Conservation (phyloP, 2,888 invertebrate species). For the Meteorus cinctellus region DNA sequence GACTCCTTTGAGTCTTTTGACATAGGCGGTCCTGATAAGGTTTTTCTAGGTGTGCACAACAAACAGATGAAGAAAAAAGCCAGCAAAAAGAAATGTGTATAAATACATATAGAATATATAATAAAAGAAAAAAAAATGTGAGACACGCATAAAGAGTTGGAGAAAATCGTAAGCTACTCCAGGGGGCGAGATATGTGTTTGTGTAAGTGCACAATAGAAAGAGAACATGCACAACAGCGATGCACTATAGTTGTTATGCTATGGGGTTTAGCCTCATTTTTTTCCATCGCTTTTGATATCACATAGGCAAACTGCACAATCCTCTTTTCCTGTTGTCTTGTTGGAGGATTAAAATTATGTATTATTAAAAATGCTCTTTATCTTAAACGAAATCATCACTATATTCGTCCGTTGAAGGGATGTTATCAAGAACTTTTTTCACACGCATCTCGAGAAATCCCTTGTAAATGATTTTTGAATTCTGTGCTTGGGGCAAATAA, state of each 20-base stretch:
- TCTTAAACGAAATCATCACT: not conserved
- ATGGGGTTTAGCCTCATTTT: constrained; percentile 7
- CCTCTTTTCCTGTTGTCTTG: constrained; percentile 1
- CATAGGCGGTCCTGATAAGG: constrained; percentile 29
- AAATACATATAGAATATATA: constrained; percentile 10
- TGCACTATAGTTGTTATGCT: not conserved
- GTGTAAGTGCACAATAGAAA: not conserved
- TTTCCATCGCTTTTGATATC: constrained; percentile 22
- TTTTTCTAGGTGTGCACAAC: constrained; percentile 27
- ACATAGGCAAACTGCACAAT: constrained; percentile 27
- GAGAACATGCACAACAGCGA: not conserved
- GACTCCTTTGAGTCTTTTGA: constrained; percentile 37
- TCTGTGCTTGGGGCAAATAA: too few relatives aligned
- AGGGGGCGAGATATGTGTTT: not conserved
- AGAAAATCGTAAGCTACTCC: not conserved
- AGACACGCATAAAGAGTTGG: constrained; percentile 21
- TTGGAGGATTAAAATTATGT: not conserved
- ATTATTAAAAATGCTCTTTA: not conserved
- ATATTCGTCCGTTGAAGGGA: too few relatives aligned
- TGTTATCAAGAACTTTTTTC: too few relatives aligned
- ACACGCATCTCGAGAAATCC: too few relatives aligned
- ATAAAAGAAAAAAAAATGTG: constrained; percentile 1
- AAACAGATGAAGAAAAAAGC: constrained; percentile 30
- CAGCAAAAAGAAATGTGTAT: constrained; percentile 31
- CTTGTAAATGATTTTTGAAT: too few relatives aligned